phyloP scores from a whole-genome alignment of 2,113 vertebrate species.

The Leptosomus discolor region DNA sequence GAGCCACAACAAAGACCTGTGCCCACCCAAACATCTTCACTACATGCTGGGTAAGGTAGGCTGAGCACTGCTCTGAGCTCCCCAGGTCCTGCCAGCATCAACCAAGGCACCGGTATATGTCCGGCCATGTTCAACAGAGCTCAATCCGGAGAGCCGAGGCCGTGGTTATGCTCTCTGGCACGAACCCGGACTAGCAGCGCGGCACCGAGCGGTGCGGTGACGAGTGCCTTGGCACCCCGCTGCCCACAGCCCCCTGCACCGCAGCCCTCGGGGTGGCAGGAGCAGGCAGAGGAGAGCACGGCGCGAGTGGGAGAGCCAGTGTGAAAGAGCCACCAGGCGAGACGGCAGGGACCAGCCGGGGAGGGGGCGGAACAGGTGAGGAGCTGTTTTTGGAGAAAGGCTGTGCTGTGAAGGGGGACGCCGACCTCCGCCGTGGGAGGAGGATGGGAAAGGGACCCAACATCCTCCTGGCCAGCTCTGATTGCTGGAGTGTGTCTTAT shows the following conservation, averaged over 20 bases:
- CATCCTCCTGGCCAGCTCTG: neutral
- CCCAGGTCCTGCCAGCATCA: neutral
- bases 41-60: neutral
- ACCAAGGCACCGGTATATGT: neutral
- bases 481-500: neutral
- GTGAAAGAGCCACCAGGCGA: neutral
- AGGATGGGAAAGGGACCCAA: neutral
- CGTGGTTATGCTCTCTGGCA: accelerated
- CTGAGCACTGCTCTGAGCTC: neutral
- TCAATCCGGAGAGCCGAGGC: accelerated
- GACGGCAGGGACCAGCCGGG: neutral
- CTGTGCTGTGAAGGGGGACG: neutral
- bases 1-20: neutral
- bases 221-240: neutral
- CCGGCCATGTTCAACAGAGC: neutral
- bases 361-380: accelerated
- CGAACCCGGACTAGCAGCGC: accelerated
- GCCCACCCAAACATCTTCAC: neutral
- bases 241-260: neutral
- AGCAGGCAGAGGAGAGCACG: neutral
- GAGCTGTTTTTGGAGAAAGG: neutral
- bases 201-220: too few relatives aligned
- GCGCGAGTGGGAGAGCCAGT: neutral
- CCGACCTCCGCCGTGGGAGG: neutral
- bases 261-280: neutral